A percentile compares a stretch with the other conserved stretches of the same genome.
Evolutionary conservation across 2,797 vertebrate species (phyloP).

Genomic region (Characodon lateralis): DNA sequence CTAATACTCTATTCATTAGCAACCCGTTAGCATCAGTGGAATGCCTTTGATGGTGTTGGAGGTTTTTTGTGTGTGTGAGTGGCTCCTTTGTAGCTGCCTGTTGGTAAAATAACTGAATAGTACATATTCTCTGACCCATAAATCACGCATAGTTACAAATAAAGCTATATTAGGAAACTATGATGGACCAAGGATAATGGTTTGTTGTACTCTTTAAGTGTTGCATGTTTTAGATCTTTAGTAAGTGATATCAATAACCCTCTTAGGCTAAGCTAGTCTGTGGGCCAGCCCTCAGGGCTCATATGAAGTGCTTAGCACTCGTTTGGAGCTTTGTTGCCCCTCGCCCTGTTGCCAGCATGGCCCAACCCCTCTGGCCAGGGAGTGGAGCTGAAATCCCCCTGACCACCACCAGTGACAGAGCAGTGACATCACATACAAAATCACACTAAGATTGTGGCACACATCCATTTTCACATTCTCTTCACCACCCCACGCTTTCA

Average conservation of each 20-base stretch:
- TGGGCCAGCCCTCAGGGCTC: conserved; percentile 78
- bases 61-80: conserved; percentile 48
- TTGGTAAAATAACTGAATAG: conserved; percentile 42
- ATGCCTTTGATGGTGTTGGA: conserved; percentile 77
- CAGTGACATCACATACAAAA: conserved; percentile 60
- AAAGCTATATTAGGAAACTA: conserved; percentile 10
- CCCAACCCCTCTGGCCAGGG: conserved; percentile 71
- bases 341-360: conserved; percentile 71
- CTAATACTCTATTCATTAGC: conserved; percentile 77
- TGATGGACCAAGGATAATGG: conserved; percentile 29
- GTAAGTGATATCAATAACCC: conserved; percentile 81
- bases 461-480: conserved; percentile 61
- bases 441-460: conserved; percentile 48
- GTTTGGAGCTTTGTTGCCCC: conserved; percentile 79
- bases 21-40: conserved; percentile 70
- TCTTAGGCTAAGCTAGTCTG: conserved; percentile 80
- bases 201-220: conserved; percentile 50
- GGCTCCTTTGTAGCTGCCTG: conserved; percentile 44
- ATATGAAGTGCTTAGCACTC: conserved; percentile 80
- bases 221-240: conserved; percentile 54
- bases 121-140: conserved; percentile 20
- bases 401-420: conserved; percentile 63
- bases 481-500: conserved; percentile 11
- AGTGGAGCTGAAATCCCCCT: conserved; percentile 63
- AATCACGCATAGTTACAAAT: conserved; percentile 22